Conservation (phyloP, 2,888 invertebrate species). For the Tachystola acroxantha region DNA sequence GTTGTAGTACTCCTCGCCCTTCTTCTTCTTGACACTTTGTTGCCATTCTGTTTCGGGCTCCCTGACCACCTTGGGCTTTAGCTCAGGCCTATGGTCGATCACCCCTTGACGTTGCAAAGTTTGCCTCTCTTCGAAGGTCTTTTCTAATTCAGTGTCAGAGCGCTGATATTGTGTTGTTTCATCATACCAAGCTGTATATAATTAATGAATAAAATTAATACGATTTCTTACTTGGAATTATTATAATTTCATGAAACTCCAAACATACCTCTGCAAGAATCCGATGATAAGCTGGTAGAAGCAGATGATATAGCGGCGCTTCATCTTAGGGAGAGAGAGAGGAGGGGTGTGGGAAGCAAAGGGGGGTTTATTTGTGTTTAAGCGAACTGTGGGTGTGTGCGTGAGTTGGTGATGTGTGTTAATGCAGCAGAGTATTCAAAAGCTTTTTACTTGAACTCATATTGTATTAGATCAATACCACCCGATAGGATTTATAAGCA, state of each 20-base stretch:
- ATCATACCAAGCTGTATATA: constrained; percentile 90
- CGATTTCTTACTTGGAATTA: not conserved
- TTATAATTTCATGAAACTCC: not conserved
- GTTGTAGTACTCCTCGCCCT: constrained; percentile 89
- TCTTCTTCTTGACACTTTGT: constrained; percentile 87
- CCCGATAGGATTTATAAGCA: constrained; percentile 9
- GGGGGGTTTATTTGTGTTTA: constrained; percentile 46
- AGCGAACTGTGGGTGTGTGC: constrained; percentile 62
- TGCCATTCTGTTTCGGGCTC: constrained; percentile 92
- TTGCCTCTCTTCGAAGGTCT: constrained; percentile 91
- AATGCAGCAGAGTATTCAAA: constrained; percentile 37
- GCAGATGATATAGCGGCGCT: constrained; percentile 64
- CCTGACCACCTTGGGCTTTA: constrained; percentile 82
- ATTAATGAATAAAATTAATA: constrained; percentile 27
- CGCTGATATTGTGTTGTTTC: constrained; percentile 92
- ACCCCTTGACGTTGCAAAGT: constrained; percentile 82
- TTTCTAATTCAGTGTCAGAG: constrained; percentile 89
- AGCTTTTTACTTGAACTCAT: constrained; percentile 11
- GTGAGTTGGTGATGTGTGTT: constrained; percentile 49
- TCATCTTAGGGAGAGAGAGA: constrained; percentile 42
- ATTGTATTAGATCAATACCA: constrained; percentile 6
- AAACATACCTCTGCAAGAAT: constrained; percentile 62
- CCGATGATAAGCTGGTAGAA: constrained; percentile 70
- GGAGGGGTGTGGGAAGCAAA: constrained; percentile 37
- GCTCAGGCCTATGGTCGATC: constrained; percentile 79